Conservation (phyloP, 2,113 vertebrate genomes). For the Promerops cafer region DNA sequence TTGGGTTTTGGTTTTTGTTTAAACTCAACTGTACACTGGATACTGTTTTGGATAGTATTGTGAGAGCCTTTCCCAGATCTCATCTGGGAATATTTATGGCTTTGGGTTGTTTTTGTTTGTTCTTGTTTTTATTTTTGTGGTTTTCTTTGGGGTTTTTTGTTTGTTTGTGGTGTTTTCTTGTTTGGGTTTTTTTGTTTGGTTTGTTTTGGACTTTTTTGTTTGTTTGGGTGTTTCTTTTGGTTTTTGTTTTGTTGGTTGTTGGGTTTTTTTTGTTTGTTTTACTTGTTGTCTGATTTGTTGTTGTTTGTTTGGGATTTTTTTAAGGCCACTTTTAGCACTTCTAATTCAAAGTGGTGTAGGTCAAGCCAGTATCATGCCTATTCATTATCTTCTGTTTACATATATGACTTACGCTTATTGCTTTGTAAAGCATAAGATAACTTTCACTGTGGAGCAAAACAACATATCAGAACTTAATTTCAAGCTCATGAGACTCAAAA, state of each 20-base stretch:
- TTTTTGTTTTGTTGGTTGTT: neutral
- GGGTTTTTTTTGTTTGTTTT: neutral
- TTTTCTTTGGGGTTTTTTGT: neutral
- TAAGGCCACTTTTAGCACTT: neutral
- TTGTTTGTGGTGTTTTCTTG: neutral
- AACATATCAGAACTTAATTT: neutral
- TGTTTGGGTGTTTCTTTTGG: neutral
- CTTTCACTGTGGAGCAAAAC: neutral
- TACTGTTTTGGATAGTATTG: neutral
- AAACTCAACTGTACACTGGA: neutral
- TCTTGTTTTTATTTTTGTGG: neutral
- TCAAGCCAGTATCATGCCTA: neutral
- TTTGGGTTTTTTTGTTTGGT: neutral
- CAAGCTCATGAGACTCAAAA: neutral
- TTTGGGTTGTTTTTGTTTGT: neutral
- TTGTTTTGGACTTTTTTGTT: neutral
- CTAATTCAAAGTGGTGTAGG: neutral
- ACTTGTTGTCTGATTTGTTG: neutral
- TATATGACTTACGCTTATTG: neutral
- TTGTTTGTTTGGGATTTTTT: neutral
- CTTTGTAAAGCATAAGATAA: neutral
- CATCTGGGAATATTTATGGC: neutral
- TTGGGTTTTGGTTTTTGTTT: neutral
- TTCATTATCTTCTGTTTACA: neutral
- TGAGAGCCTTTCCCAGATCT: neutral